A percentile compares a stretch with the other conserved stretches of the same genome.
Evolutionary conservation across 2,113 vertebrate species (phyloP).

Genomic region (Microcebus ravelobensis): DNA sequence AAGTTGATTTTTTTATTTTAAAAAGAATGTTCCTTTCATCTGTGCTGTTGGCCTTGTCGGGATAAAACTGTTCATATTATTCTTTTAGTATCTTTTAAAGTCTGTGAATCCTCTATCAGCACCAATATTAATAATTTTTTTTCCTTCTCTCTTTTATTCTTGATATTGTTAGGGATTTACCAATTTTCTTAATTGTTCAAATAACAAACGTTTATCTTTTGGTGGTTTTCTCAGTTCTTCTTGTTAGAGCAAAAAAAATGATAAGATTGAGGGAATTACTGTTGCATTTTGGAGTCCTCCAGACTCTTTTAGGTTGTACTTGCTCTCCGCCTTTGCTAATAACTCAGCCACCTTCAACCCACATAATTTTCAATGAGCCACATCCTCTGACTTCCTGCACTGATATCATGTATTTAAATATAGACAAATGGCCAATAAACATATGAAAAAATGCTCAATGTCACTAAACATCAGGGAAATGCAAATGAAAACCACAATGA

Average conservation of each 20-base stretch:
- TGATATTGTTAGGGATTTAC: neutral
- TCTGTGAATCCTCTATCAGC: neutral
- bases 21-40: neutral
- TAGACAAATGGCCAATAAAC: too few species aligned
- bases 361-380: neutral
- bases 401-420: neutral
- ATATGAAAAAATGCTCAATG: too few species aligned
- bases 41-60: neutral
- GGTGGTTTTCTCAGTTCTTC: neutral
- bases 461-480: too few species aligned
- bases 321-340: neutral
- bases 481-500: too few species aligned
- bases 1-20: neutral
- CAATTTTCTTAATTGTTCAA: neutral
- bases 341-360: neutral
- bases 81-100: neutral
- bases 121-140: neutral
- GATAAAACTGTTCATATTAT: neutral
- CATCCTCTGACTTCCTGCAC: neutral
- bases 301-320: neutral
- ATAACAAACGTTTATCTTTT: neutral
- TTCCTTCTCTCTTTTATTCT: neutral
- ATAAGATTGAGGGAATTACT: neutral
- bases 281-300: neutral
- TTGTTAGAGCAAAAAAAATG: neutral